phyloP scores from a whole-genome alignment of 2,113 vertebrate genomes.

The Aix galericulata region DNA sequence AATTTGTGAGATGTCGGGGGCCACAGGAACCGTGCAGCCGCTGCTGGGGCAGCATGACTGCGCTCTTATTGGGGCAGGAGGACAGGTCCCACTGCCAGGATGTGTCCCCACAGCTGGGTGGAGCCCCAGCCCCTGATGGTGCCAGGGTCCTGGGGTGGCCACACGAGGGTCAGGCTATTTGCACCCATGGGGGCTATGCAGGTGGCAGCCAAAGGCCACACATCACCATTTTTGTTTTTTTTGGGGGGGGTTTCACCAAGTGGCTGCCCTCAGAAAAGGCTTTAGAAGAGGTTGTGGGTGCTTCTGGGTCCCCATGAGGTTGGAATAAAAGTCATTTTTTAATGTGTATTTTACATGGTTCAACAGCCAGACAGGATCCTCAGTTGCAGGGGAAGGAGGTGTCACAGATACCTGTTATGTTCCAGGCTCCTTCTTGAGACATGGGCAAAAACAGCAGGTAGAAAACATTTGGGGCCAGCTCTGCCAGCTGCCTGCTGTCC shows the following conservation, averaged over 20 bases:
- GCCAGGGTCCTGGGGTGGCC: not conserved
- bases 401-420: not conserved
- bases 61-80: rapidly evolving
- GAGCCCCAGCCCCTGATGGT: not conserved
- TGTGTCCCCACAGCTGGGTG: rapidly evolving
- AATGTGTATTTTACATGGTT: not conserved
- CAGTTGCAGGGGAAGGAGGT: not conserved
- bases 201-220: not conserved
- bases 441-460: not conserved
- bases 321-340: not conserved
- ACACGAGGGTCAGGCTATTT: not conserved
- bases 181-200: not conserved
- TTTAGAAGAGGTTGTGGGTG: not conserved
- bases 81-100: not conserved
- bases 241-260: not conserved
- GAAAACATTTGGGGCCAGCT: not conserved
- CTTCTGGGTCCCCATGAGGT: not conserved
- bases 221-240: not conserved
- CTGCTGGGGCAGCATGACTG: not conserved
- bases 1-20: not conserved
- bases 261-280: not conserved
- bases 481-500: not conserved
- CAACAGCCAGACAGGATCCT: not conserved
- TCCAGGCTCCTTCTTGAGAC: not conserved
- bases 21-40: not conserved